Evolutionary conservation across 1,140 invertebrate genomes (phyloP).

Genomic region (Saccostrea cuccullata): DNA sequence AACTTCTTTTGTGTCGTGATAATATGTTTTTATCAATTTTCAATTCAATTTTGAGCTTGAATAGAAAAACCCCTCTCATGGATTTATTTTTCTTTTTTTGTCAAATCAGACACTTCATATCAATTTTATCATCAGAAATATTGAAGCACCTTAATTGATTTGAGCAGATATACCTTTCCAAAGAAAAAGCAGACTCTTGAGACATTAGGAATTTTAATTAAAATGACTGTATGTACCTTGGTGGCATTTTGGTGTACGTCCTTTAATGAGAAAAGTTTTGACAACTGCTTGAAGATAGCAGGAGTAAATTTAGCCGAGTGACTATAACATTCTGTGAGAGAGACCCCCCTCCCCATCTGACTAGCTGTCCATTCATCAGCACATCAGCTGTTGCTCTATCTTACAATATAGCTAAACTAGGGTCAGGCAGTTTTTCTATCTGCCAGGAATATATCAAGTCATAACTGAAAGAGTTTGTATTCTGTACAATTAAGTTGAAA

Average conservation of each 20-base stretch:
- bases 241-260: background rate
- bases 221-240: background rate
- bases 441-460: too few species aligned
- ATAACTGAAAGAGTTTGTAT: too few species aligned
- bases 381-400: too few species aligned
- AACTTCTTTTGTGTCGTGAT: constrained; percentile 1
- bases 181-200: background rate
- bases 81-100: constrained; percentile 4
- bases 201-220: constrained; percentile 18
- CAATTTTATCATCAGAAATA: constrained; percentile 21
- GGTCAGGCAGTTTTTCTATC: too few species aligned
- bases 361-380: too few species aligned
- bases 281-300: too few species aligned
- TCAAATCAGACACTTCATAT: constrained; percentile 4
- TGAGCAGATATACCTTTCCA: background rate
- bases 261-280: background rate
- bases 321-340: too few species aligned
- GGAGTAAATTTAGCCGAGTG: too few species aligned
- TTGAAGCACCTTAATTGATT: constrained; percentile 3
- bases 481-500: too few species aligned
- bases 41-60: background rate
- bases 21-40: constrained; percentile 18
- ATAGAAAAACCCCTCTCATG: background rate
- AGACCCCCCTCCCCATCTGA: too few species aligned
- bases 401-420: too few species aligned